phyloP scores from a whole-genome alignment of 2,888 invertebrate species.

The Anaspis maculata region DNA sequence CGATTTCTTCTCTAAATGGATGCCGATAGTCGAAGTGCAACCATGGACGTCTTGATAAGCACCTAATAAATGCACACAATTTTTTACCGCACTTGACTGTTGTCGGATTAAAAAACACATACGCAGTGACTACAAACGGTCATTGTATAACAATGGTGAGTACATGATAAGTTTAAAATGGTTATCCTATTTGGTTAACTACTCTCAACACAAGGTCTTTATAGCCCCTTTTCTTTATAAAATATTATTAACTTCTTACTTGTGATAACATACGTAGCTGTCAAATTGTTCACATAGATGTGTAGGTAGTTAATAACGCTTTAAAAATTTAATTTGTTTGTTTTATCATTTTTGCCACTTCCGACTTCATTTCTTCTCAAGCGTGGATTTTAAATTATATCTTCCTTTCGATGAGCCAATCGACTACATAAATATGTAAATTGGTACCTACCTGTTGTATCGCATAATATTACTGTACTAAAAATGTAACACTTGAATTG shows the following conservation, averaged over 20 bases:
- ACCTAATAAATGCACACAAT: too few species aligned
- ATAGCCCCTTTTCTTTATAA: constrained; percentile 38
- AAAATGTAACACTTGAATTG: too few species aligned
- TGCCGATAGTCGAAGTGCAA: too few species aligned
- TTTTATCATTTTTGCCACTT: constrained; percentile 26
- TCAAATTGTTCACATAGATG: constrained; percentile 30
- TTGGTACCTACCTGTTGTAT: too few species aligned
- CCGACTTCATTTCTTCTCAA: constrained; percentile 13
- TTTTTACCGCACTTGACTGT: too few species aligned
- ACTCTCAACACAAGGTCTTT: constrained; percentile 36
- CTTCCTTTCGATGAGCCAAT: too few species aligned
- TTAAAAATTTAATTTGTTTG: constrained; percentile 28
- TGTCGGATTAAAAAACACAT: constrained; percentile 14
- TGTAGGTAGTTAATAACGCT: constrained; percentile 34
- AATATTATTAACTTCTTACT: constrained; percentile 32
- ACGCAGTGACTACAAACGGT: constrained; percentile 28
- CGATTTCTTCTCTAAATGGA: too few species aligned
- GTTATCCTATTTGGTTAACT: constrained; percentile 39
- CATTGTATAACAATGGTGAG: constrained; percentile 34
- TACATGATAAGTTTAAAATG: constrained; percentile 35
- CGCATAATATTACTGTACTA: too few species aligned
- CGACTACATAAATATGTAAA: too few species aligned
- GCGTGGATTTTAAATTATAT: constrained; percentile 8
- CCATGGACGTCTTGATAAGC: too few species aligned
- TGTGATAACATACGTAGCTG: constrained; percentile 26